Percentiles rank a stretch among this genome's conserved stretches.
Evolutionary conservation across 2,888 invertebrate genomes (phyloP).

Genomic region (Drepana falcataria): DNA sequence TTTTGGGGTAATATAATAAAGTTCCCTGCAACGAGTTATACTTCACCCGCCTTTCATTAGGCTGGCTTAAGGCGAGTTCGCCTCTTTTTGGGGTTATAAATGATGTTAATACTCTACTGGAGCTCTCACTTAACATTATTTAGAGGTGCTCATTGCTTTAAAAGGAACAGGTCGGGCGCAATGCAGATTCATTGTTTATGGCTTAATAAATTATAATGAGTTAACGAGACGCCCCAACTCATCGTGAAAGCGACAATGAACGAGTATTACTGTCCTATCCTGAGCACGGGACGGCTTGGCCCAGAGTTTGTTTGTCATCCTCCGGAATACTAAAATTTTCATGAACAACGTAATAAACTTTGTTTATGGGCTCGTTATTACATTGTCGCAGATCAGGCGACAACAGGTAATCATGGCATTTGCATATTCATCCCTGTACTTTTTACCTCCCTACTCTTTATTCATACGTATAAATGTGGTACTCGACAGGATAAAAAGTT

Average conservation of each 20-base stretch:
- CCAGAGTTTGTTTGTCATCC: slow-evolving; percentile 37
- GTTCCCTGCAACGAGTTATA: too few relatives aligned
- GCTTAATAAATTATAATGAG: slow-evolving; percentile 11
- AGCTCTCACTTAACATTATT: neutral
- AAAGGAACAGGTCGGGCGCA: neutral
- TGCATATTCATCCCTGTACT: slow-evolving; percentile 23
- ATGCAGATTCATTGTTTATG: slow-evolving; percentile 13
- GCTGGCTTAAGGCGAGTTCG: too few relatives aligned
- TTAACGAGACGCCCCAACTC: slow-evolving; percentile 11
- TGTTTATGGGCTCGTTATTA: slow-evolving; percentile 45
- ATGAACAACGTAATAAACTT: slow-evolving; percentile 39
- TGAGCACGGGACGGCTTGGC: slow-evolving; percentile 4
- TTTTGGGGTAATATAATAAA: too few relatives aligned
- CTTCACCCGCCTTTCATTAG: too few relatives aligned
- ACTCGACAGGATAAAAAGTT: neutral
- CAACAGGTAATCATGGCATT: slow-evolving; percentile 34
- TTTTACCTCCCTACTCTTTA: slow-evolving; percentile 5
- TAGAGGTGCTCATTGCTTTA: neutral
- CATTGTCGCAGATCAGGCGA: slow-evolving; percentile 33
- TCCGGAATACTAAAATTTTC: slow-evolving; percentile 42
- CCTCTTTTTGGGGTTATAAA: too few relatives aligned
- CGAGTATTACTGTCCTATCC: slow-evolving; percentile 26
- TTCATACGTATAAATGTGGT: neutral
- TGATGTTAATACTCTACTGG: too few relatives aligned
- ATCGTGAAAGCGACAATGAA: slow-evolving; percentile 25